These are phyloP conservation scores for Campoletis sonorensis DNA, from an alignment of 1,140 invertebrate genomes.

Conservation along the genomic window DNA sequence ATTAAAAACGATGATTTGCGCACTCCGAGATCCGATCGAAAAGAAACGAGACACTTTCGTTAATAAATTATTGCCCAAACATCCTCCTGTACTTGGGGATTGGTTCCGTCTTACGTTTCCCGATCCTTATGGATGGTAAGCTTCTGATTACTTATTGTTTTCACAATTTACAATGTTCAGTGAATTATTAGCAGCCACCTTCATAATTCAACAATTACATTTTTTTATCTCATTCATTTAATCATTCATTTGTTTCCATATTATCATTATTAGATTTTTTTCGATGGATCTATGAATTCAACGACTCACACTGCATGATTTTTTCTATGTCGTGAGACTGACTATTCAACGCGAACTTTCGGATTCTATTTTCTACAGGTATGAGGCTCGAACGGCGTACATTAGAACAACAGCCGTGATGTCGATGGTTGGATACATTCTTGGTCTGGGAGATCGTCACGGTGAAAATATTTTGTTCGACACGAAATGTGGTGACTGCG, in stretches of 20 bases:
- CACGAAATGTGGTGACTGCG: slow-evolving; percentile 91
- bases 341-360: too few relatives aligned
- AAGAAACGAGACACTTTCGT: slow-evolving; percentile 86
- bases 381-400: slow-evolving; percentile 90
- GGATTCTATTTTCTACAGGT: slow-evolving; percentile 77
- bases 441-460: slow-evolving; percentile 98
- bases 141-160: slow-evolving; percentile 36
- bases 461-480: slow-evolving; percentile 98
- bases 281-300: too few relatives aligned
- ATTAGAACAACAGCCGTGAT: slow-evolving; percentile 96
- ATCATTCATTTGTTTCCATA: too few relatives aligned
- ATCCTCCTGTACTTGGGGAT: slow-evolving; percentile 92
- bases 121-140: slow-evolving; percentile 92
- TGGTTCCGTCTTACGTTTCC: slow-evolving; percentile 94
- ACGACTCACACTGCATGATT: too few relatives aligned
- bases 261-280: too few relatives aligned
- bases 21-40: slow-evolving; percentile 79
- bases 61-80: slow-evolving; percentile 83
- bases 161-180: not conserved
- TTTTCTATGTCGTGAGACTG: too few relatives aligned
- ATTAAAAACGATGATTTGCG: slow-evolving; percentile 79
- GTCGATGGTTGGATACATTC: slow-evolving; percentile 98
- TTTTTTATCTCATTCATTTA: too few relatives aligned
- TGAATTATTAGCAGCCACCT: too few relatives aligned
- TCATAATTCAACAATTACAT: too few relatives aligned